These are phyloP conservation scores for Ailurus styani DNA, from an alignment of 2,113 vertebrate genomes.

Conservation along the genomic window DNA sequence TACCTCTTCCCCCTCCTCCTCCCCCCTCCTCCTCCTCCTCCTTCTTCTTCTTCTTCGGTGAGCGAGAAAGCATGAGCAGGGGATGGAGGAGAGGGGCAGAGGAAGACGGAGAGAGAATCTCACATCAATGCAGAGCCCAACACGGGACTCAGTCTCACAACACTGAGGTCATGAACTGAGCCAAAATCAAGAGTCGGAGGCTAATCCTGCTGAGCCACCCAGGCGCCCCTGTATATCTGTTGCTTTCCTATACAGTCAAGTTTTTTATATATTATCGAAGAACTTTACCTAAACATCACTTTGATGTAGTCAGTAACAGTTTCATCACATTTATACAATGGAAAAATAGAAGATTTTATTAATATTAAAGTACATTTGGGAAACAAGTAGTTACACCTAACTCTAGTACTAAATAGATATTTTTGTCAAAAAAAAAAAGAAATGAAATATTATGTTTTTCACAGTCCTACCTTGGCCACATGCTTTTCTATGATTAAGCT, in stretches of 20 bases:
- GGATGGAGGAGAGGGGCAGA: background rate
- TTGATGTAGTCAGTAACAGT: background rate
- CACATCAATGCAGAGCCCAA: background rate
- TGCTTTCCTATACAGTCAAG: background rate
- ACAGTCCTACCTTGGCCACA: background rate
- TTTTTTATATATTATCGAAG: background rate
- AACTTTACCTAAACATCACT: background rate
- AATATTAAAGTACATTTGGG: background rate
- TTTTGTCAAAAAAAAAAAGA: background rate
- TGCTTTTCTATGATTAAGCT: background rate
- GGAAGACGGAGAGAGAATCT: background rate
- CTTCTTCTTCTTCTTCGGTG: too few species aligned
- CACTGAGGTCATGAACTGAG: background rate
- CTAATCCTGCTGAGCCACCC: too few species aligned
- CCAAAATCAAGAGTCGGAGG: background rate
- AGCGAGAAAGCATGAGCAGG: background rate
- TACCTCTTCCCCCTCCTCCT: too few species aligned
- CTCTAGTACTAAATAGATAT: background rate
- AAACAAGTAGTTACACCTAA: background rate
- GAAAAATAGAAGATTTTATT: conserved; percentile 1
- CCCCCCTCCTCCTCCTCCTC: too few species aligned
- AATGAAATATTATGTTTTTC: background rate
- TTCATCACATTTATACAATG: background rate
- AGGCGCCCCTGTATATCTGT: background rate
- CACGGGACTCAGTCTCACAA: background rate